These are phyloP conservation scores for Ornithorhynchus anatinus DNA, from an alignment of 2,113 vertebrate species.

Conservation along the genomic window DNA sequence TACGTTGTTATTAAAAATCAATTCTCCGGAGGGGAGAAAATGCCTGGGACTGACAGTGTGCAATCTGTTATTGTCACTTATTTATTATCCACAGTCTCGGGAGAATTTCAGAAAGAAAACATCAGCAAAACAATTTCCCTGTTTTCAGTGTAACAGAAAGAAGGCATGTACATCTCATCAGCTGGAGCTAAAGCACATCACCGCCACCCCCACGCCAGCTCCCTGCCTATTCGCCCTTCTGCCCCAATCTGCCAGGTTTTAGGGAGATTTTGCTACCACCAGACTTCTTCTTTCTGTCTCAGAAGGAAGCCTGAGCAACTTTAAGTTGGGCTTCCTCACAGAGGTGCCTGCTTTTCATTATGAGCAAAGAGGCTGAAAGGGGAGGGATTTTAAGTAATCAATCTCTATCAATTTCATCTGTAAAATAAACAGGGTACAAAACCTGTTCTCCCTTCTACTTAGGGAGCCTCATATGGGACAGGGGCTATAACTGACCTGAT, in stretches of 20 bases:
- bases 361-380: no score
- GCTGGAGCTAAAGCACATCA: neutral
- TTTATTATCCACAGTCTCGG: slow-evolving; percentile 62
- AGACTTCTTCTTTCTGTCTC: no score
- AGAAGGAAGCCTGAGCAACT: no score
- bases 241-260: neutral
- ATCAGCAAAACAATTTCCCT: slow-evolving; percentile 63
- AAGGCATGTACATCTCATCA: neutral
- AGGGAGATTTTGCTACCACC: neutral
- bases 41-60: slow-evolving; percentile 53
- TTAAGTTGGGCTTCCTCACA: no score
- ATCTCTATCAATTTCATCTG: no score
- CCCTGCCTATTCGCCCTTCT: neutral
- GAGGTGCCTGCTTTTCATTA: no score
- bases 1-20: slow-evolving; percentile 77
- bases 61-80: slow-evolving; percentile 76
- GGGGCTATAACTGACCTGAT: no score
- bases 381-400: no score
- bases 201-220: neutral
- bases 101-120: slow-evolving; percentile 60
- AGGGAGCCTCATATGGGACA: no score
- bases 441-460: no score
- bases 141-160: neutral
- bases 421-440: no score
- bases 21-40: slow-evolving; percentile 63